These are phyloP conservation scores for Drosophila recens DNA, from an alignment of 2,888 invertebrate species.

Conservation along the genomic window DNA sequence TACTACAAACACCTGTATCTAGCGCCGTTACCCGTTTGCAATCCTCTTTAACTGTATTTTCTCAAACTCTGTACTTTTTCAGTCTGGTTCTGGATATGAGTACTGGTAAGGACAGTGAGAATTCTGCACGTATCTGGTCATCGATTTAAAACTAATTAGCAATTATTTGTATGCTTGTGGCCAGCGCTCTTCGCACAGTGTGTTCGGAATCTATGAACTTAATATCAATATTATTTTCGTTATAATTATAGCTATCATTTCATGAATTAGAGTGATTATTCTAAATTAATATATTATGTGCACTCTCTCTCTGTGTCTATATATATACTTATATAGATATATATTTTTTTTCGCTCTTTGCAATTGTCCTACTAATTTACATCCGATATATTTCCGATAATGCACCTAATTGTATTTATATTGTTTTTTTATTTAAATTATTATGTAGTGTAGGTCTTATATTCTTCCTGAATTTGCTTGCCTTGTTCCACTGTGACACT, in stretches of 20 bases:
- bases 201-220: background rate
- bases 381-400: too few relatives aligned
- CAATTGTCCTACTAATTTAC: too few relatives aligned
- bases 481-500: constrained; percentile 67
- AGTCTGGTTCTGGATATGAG: background rate
- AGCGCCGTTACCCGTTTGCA: background rate
- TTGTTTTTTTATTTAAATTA: too few relatives aligned
- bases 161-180: constrained; percentile 69
- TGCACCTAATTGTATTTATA: too few relatives aligned
- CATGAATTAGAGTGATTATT: too few relatives aligned
- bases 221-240: too few relatives aligned
- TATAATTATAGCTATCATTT: too few relatives aligned
- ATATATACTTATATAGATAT: too few relatives aligned
- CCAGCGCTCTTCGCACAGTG: constrained; percentile 46
- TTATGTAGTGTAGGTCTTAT: too few relatives aligned
- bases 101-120: constrained; percentile 20
- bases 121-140: constrained; percentile 57
- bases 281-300: too few relatives aligned
- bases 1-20: background rate
- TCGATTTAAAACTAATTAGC: constrained; percentile 82
- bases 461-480: background rate
- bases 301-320: too few relatives aligned
- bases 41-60: background rate
- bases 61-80: background rate
- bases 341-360: too few relatives aligned